A percentile compares a stretch with the other conserved stretches of the same genome.
phyloP scores from a whole-genome alignment of 2,797 vertebrate species.

The Poecilia gillii region DNA sequence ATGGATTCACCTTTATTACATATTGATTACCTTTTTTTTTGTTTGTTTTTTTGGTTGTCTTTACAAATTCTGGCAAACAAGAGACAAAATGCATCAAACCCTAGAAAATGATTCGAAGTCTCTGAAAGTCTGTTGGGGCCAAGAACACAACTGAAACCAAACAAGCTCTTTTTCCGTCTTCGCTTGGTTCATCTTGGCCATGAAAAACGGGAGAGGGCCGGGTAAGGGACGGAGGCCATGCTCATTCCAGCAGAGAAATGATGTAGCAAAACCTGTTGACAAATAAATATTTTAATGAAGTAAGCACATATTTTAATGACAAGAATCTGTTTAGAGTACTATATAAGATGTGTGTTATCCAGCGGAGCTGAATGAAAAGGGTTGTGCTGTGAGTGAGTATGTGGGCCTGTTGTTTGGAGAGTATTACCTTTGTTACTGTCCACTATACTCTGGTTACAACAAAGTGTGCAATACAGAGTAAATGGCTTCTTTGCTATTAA shows the following conservation, averaged over 20 bases:
- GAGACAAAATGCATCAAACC: conserved; percentile 3
- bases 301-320: conserved; percentile 82
- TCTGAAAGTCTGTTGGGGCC: conserved; percentile 42
- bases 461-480: conserved; percentile 72
- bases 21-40: background rate
- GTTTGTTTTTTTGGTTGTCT: background rate
- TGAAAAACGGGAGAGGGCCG: conserved; percentile 18
- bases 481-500: conserved; percentile 66
- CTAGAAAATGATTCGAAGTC: conserved; percentile 13
- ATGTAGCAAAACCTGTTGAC: conserved; percentile 76
- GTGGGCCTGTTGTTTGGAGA: conserved; percentile 51
- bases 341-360: conserved; percentile 64
- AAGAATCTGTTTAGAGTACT: conserved; percentile 75
- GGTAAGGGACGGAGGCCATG: conserved; percentile 40
- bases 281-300: conserved; percentile 76
- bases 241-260: conserved; percentile 61
- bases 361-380: conserved; percentile 56
- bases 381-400: conserved; percentile 36
- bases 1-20: background rate
- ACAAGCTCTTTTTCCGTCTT: conserved; percentile 58
- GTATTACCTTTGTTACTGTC: conserved; percentile 58
- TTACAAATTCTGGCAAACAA: background rate
- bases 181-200: conserved; percentile 48
- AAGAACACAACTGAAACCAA: conserved; percentile 22
- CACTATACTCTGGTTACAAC: conserved; percentile 65